Percentiles rank a stretch among this genome's conserved stretches.
phyloP scores from a whole-genome alignment of 2,113 vertebrate genomes.

The Nasalis larvatus region DNA sequence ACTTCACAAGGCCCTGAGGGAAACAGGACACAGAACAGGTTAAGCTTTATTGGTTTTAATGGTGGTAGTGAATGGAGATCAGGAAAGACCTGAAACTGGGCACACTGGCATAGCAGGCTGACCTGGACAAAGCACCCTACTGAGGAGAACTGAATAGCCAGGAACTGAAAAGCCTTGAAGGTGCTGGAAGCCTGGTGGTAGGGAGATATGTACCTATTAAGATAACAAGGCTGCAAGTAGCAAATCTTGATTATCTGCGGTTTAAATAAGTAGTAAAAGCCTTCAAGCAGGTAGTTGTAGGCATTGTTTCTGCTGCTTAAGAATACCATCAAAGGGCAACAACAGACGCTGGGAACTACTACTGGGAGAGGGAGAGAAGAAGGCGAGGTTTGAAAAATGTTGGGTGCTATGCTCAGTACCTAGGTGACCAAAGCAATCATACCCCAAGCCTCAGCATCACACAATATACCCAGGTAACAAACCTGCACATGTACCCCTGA shows the following conservation, averaged over 20 bases:
- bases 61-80: background rate
- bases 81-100: background rate
- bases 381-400: too few relatives aligned
- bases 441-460: too few relatives aligned
- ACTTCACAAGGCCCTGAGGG: background rate
- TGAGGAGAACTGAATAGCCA: background rate
- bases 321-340: background rate
- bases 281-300: background rate
- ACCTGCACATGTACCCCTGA: too few relatives aligned
- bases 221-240: background rate
- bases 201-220: background rate
- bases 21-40: background rate
- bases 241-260: background rate
- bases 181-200: background rate
- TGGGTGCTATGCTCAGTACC: too few relatives aligned
- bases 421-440: too few relatives aligned
- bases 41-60: background rate
- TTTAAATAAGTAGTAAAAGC: conserved; percentile 32
- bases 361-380: too few relatives aligned
- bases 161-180: background rate
- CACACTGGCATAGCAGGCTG: background rate
- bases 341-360: too few relatives aligned
- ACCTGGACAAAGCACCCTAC: background rate
- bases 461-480: too few relatives aligned
- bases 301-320: background rate